Conservation (phyloP, 2,113 vertebrate species). For the Pteruthius melanotis region DNA sequence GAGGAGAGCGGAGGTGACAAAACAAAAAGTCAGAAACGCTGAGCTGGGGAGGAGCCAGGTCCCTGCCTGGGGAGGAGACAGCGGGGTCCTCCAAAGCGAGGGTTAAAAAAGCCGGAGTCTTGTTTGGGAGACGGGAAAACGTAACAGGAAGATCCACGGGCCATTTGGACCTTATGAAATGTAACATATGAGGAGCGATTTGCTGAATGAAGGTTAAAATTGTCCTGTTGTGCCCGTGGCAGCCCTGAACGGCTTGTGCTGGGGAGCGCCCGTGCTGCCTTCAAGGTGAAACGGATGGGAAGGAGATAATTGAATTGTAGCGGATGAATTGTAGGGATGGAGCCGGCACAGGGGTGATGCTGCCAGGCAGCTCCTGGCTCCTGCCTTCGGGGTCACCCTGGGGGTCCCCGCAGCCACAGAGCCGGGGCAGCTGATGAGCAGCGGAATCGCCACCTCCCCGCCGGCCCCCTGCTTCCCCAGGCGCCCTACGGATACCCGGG, state of each 20-base stretch:
- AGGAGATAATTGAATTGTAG: not conserved
- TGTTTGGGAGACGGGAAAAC: not conserved
- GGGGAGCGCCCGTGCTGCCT: not conserved
- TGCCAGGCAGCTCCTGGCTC: not conserved
- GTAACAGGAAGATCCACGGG: not conserved
- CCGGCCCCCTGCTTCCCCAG: not conserved
- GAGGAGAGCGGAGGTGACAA: not conserved
- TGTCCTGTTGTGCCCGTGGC: not conserved
- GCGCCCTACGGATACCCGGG: not conserved
- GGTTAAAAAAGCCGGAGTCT: not conserved
- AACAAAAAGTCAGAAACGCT: not conserved
- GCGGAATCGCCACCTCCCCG: not conserved
- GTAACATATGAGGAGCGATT: not conserved
- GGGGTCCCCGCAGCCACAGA: not conserved
- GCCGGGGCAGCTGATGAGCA: accelerated
- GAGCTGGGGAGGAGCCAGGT: not conserved
- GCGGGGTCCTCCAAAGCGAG: not conserved
- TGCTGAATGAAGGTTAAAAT: not conserved
- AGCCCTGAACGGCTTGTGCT: not conserved
- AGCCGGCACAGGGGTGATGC: not conserved
- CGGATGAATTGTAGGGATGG: accelerated
- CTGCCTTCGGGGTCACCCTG: too few species aligned
- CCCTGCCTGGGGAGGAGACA: not conserved
- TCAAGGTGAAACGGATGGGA: not conserved
- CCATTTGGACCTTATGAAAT: not conserved